Conservation (phyloP, 2,113 vertebrate genomes). For the Amphiprion ocellaris region DNA sequence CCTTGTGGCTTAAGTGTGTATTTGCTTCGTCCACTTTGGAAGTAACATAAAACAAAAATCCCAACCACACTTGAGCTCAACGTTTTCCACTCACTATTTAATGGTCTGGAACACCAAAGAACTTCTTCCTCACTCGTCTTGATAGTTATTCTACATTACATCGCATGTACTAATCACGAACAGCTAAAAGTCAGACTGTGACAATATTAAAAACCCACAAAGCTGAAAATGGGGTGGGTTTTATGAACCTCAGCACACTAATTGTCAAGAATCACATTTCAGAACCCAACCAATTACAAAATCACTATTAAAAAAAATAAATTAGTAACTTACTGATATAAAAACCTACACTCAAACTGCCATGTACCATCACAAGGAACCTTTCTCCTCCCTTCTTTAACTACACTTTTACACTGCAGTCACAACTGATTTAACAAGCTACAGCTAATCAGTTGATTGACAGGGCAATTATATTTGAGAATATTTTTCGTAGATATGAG, state of each 20-base stretch:
- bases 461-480: too few relatives aligned
- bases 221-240: not conserved
- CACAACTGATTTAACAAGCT: too few relatives aligned
- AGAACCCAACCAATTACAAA: not conserved
- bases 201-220: not conserved
- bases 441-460: too few relatives aligned
- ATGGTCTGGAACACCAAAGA: not conserved
- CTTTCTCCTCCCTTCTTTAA: too few relatives aligned
- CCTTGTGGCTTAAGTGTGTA: not conserved
- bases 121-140: not conserved
- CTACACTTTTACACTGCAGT: too few relatives aligned
- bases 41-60: slow-evolving; percentile 22
- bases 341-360: not conserved
- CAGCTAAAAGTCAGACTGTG: not conserved
- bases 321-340: not conserved
- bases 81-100: not conserved
- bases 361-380: too few relatives aligned
- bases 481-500: too few relatives aligned
- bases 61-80: not conserved
- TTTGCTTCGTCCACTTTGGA: slow-evolving; percentile 6
- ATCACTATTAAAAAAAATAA: not conserved
- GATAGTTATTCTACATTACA: not conserved
- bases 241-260: not conserved
- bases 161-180: not conserved
- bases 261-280: not conserved